Evolutionary conservation across 1,140 invertebrate species (phyloP).

Genomic region (Drosophila insularis): DNA sequence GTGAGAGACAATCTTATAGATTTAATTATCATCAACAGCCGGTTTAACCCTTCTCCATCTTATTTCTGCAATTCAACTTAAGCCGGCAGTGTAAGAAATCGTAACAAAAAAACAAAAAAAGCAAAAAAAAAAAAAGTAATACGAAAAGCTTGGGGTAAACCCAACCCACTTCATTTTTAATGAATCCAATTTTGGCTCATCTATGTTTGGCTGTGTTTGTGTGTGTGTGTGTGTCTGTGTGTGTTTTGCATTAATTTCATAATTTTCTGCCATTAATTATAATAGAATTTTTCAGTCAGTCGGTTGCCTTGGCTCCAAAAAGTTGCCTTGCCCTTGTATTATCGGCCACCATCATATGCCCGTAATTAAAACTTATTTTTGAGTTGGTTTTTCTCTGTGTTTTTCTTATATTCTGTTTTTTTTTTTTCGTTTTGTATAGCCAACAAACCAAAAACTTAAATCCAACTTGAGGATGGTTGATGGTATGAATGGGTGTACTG

Average conservation of each 20-base stretch:
- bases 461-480: conserved; percentile 21
- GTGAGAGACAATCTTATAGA: conserved; percentile 3
- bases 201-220: conserved; percentile 37
- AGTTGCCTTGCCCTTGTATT: conserved; percentile 52
- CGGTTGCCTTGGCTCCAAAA: conserved; percentile 72
- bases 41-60: conserved; percentile 3
- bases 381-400: conserved; percentile 31
- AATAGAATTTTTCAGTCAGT: conserved; percentile 80
- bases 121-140: neutral
- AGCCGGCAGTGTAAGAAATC: conserved; percentile 14
- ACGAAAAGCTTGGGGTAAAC: neutral
- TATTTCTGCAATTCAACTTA: conserved; percentile 18
- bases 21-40: conserved; percentile 6
- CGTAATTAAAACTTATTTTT: conserved; percentile 81
- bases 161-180: conserved; percentile 77
- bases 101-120: neutral
- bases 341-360: conserved; percentile 79
- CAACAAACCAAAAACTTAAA: conserved; percentile 79
- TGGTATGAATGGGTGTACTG: neutral
- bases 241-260: conserved; percentile 78
- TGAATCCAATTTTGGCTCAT: conserved; percentile 70
- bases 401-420: neutral
- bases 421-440: conserved; percentile 55
- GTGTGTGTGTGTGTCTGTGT: conserved; percentile 40
- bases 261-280: conserved; percentile 80